Evolutionary conservation across 2,888 invertebrate species (phyloP), one percentile per base, ranked within the genome.

Genomic region (Pyrgus malvae): DNA sequence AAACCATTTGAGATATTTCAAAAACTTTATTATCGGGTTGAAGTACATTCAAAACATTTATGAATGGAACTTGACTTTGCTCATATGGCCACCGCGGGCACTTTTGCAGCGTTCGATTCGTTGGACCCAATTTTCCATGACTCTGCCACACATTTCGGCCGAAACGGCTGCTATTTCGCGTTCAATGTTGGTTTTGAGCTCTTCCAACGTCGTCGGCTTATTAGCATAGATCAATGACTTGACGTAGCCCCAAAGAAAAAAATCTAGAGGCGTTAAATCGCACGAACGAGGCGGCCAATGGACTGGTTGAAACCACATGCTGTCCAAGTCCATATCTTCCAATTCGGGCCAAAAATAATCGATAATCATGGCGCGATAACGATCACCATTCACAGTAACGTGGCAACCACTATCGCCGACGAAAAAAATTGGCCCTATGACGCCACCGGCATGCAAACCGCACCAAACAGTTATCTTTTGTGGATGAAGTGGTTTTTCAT

Each of bases 241-340:
- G 33, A 55, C 48, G 35, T 49, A 55, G 14, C 55, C 49, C 38
- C 55, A 55, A 44, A 55, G 27, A 35, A 6, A n/a, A n/a, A n/a
- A n/a, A n/a, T n/a, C n/a, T n/a, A n/a, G n/a, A n/a, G n/a, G n/a
- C n/a, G n/a, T n/a, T n/a, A n/a, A n/a, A n/a, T n/a, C n/a, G n/a
- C n/a, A n/a, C n/a, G n/a, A n/a, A n/a, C n/a, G n/a, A n/a, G 23
- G 4, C 6, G 23, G 23, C 23, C 23, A 23, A 3, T 23, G 3
- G 6, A 23, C n/a, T n/a, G n/a, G 48, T 37, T 48, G 48, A 40
- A 48, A 48, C 38, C 38, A 27, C 38, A 48, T 37, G 37, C 37
- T 12, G 37, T 35, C 25, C 23, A 54, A 2, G 23, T 54, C 46
- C 29, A 46, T 8, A 6, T 31, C 46, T 16, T n/a, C n/a, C n/a